Percentiles rank a stretch among this genome's conserved stretches.
These are phyloP conservation scores for Porites evermanni DNA, from an alignment of 92 coral and sea anemone genomes.

Conservation along the genomic window DNA sequence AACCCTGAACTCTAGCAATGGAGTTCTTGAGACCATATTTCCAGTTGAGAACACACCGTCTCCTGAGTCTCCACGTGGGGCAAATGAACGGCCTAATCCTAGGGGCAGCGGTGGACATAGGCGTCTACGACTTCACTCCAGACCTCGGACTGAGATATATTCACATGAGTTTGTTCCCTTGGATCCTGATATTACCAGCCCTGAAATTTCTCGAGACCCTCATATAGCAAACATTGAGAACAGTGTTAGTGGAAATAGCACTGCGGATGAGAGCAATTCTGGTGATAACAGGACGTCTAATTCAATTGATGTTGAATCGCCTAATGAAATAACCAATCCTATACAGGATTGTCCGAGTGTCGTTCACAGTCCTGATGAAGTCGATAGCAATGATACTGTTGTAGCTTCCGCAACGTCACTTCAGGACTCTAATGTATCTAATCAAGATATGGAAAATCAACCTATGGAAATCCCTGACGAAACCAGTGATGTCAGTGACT, in stretches of 20 bases:
- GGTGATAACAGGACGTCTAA: conserved; percentile 18
- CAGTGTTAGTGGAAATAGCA: neutral
- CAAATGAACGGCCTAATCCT: conserved; percentile 23
- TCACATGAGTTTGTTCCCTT: conserved; percentile 78
- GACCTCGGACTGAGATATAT: conserved; percentile 89
- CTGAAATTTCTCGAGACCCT: conserved; percentile 7
- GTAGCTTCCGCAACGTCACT: neutral
- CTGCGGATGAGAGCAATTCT: neutral
- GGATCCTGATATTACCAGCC: conserved; percentile 44
- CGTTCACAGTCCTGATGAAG: neutral
- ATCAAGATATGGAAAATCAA: conserved; percentile 11
- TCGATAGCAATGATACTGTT: neutral
- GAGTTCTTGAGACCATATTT: conserved; percentile 42
- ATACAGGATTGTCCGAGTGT: conserved; percentile 4
- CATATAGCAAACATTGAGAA: neutral
- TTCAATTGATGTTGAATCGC: conserved; percentile 21
- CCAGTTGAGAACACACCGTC: conserved; percentile 60
- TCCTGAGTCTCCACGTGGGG: conserved; percentile 72
- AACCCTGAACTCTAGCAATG: conserved; percentile 59
- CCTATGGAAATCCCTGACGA: conserved; percentile 58
- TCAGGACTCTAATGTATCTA: neutral
- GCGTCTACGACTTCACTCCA: conserved; percentile 61
- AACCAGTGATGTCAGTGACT: neutral
- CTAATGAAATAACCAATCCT: conserved; percentile 16
- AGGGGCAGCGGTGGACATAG: conserved; percentile 39